A percentile compares a stretch with the other conserved stretches of the same genome.
Conservation (phyloP, 2,113 vertebrate species). For the Hippocampus zosterae region DNA sequence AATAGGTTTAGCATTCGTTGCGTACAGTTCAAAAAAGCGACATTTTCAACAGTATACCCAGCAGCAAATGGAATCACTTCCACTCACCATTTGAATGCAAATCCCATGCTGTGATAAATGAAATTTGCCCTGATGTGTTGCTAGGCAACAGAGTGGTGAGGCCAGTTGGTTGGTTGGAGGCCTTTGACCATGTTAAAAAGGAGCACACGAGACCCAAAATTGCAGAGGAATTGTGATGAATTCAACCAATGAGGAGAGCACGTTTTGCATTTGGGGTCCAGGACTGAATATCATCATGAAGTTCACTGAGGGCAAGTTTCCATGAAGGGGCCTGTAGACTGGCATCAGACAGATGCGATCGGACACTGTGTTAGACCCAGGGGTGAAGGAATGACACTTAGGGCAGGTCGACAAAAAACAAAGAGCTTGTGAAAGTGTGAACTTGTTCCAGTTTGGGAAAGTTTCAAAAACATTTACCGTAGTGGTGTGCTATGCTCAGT, state of each 20-base stretch:
- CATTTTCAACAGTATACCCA: conserved; percentile 2
- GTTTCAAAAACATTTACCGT: neutral
- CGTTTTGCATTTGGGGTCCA: neutral
- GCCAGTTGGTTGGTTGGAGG: conserved; percentile 13
- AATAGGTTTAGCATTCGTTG: neutral
- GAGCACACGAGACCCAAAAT: conserved; percentile 6
- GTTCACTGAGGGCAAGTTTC: conserved; percentile 11
- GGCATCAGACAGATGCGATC: conserved; percentile 3
- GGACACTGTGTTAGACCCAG: neutral
- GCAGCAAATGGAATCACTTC: conserved; percentile 12
- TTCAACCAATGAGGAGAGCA: neutral
- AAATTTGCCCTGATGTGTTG: conserved; percentile 47
- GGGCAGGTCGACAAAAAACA: neutral
- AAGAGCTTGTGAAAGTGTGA: neutral
- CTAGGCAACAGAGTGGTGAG: conserved; percentile 49
- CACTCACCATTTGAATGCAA: conserved; percentile 38
- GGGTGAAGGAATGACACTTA: neutral
- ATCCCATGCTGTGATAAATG: conserved; percentile 38
- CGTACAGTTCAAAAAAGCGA: neutral
- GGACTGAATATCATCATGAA: neutral
- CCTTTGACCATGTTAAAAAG: conserved; percentile 19
- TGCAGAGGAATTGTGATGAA: neutral
- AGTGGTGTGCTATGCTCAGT: neutral
- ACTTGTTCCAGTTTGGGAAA: neutral
- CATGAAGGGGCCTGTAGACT: conserved; percentile 8